Conservation (phyloP, 2,888 invertebrate species). For the Acheta domesticus region DNA sequence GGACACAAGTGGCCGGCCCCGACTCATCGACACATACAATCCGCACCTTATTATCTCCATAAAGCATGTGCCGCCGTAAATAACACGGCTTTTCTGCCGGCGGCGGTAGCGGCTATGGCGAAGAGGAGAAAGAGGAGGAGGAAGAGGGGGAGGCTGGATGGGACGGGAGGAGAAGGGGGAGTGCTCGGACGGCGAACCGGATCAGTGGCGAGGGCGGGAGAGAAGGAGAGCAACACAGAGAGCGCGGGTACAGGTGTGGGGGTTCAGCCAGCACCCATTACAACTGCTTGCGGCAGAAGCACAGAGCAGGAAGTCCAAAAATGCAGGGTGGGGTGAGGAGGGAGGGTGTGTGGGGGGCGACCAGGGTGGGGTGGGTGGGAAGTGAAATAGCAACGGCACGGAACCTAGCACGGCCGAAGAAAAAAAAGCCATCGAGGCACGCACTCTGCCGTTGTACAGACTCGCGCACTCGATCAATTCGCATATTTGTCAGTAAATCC, state of each 20-base stretch:
- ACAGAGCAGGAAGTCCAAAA: no score
- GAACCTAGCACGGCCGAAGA: no score
- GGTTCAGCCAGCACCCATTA: no score
- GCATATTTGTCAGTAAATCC: conserved; percentile 1
- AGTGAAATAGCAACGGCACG: no score
- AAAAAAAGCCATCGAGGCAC: background rate
- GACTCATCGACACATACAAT: conserved; percentile 10
- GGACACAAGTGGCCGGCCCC: background rate
- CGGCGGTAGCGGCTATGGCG: background rate
- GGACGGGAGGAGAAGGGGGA: background rate
- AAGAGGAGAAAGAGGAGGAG: background rate
- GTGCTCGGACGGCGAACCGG: background rate
- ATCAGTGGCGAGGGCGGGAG: background rate
- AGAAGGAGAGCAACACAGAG: background rate
- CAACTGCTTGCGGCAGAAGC: no score
- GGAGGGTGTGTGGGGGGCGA: background rate
- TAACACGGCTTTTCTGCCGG: conserved; percentile 1
- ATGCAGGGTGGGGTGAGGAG: background rate
- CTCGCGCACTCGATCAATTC: conserved; percentile 8
- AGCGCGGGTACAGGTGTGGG: background rate
- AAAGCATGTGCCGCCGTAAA: conserved; percentile 18
- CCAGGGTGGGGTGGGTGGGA: background rate
- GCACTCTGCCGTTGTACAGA: background rate
- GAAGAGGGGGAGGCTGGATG: background rate
- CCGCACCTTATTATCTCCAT: conserved; percentile 9